Base-by-base conservation (phyloP, 1,140 invertebrate species). In the Ostrea denselamellosa region DNA sequence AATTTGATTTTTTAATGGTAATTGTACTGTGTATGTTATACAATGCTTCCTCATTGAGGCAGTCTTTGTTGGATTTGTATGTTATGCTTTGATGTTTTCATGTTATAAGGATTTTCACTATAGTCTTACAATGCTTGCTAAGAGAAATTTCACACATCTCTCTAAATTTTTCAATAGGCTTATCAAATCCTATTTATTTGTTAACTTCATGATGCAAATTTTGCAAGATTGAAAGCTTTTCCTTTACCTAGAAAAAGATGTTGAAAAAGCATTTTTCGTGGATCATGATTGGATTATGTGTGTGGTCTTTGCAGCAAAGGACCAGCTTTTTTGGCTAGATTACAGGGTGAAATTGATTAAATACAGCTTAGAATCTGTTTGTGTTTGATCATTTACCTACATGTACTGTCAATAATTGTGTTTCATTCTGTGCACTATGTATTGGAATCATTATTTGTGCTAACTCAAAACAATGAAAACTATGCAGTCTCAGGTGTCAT, bases 341-440 rank as follows among this genome's bases (percentile, higher is more conserved):
- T 77, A 77, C 68, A 77, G 28, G 28, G 22, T 77, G 68, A 77
- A 77, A 77, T 77, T 77, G 68, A 77, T 77, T 14, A 77, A 77
- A 77, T 77, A 77, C 10, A 34, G 68, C 68, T 77, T 77, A 77
- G 68, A 71, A 71, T 71, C 22, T 71, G 65, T 71, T 71, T 12
- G 25, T 25, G 3, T 22, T 9, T 71, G 65, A 77, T 28, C 28
- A 34, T 25, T 77, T 77, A 77, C 22, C 68, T 28, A 44, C 28
- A 34, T 77, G 68, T 25, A 77, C 28, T 28, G 28, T 77, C 14
- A 25, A 77, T 77, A 34, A 28, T 77, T 34, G 28, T 62, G n/a
- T 62, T 77, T 77, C 28, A 28, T 28, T 77, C 28, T 77, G 68
- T 77, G 68, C 68, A 77, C 68, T 34, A 77, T 77, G 25, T 22